Percentiles rank a stretch among this genome's conserved stretches.
These are phyloP conservation scores for Isotomurus palustris DNA, from an alignment of 2,888 invertebrate genomes.

Conservation along the genomic window DNA sequence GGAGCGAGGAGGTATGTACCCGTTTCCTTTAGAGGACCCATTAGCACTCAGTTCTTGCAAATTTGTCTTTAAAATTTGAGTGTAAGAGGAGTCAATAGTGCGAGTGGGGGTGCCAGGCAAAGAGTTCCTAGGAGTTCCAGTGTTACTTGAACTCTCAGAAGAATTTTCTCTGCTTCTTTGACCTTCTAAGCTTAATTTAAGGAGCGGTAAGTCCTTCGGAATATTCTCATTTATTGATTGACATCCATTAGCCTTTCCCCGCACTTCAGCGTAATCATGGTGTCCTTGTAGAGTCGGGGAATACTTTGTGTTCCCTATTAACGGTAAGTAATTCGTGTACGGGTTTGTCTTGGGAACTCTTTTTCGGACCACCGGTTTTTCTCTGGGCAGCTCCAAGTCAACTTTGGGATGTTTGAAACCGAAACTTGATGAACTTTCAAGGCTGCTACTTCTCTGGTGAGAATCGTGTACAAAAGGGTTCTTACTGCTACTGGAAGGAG, in stretches of 20 bases:
- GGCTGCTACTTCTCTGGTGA: no score
- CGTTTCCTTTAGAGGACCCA: background rate
- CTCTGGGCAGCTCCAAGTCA: background rate
- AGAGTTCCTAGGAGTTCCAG: slow-evolving; percentile 42
- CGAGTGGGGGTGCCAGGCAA: slow-evolving; percentile 44
- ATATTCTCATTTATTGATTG: background rate
- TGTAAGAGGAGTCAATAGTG: slow-evolving; percentile 40
- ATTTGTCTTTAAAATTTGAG: slow-evolving; percentile 18
- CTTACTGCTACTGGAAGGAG: no score
- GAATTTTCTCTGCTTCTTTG: slow-evolving; percentile 33
- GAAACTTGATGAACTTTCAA: no score
- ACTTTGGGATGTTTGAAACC: no score
- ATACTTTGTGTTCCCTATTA: background rate
- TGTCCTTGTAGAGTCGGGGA: no score
- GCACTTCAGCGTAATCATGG: slow-evolving; percentile 12
- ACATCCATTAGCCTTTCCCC: slow-evolving; percentile 12
- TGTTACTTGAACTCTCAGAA: slow-evolving; percentile 44
- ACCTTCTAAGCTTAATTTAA: slow-evolving; percentile 6
- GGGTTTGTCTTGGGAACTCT: slow-evolving; percentile 45
- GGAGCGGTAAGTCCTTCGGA: background rate
- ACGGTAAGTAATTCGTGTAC: slow-evolving; percentile 39
- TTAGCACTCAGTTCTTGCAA: slow-evolving; percentile 1
- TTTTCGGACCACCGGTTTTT: slow-evolving; percentile 31
- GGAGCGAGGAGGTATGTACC: slow-evolving; percentile 25
- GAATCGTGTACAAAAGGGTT: no score